Evolutionary conservation across 2,888 invertebrate species (phyloP), one percentile per base, ranked within the genome.

Genomic region (Stramonita haemastoma): DNA sequence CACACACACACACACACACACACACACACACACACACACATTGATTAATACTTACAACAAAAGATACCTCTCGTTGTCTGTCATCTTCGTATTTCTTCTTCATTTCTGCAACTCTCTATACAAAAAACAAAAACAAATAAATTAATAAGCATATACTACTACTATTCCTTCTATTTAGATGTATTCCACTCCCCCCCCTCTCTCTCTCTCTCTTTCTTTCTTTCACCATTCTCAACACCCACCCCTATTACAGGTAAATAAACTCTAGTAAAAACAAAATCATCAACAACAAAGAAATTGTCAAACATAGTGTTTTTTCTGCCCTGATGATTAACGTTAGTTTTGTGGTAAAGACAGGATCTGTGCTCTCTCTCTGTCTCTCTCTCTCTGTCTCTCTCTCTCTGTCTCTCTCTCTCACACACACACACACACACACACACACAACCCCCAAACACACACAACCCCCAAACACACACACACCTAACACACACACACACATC

Each of bases 61-160:
- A 93, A 1, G 93, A 92, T 90, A 93, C 89, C 83, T 94, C 94
- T 90, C 92, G 92, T 57, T 93, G 93, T 79, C 93, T 93, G 34
- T 94, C 94, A 46, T 95, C 94, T 56, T 95, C 95, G 70, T 91
- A 91, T 87, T 94, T 91, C 90, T 93, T 89, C 83, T 87, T 87
- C 84, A 87, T 84, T 60, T 91, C 89, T 8, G 90, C 89, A 34
- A 91, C 73, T 86, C 88, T 91, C 90, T 91, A 87, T 15, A 85
- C 0, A 83, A 19, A 83, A 46, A 87, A 26, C 15, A 15, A 87
- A 46, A 46, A 46, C 8, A 46, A 46, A 46, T 8, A 46, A 46
- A 46, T 46, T 46, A 46, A 5, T 46, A 46, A 46, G 8, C 46
- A 46, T 5, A 46, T 46, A 46, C 46, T 46, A 46, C 46, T 8